Evolutionary conservation across 2,113 vertebrate genomes (phyloP).

Genomic region (Taxidea taxus): DNA sequence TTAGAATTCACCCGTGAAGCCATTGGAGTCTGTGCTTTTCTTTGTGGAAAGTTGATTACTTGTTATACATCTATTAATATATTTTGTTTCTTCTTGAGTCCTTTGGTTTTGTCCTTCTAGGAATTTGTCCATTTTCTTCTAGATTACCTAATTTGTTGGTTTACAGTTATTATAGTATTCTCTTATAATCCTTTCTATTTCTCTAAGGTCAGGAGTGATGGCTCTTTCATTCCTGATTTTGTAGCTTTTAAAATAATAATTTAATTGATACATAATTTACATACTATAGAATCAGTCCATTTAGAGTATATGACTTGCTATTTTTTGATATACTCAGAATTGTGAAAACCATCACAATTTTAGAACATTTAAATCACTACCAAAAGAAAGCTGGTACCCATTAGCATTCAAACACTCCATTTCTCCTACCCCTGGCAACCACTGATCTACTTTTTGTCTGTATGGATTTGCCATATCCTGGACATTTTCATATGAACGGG

Average conservation of each 20-base stretch:
- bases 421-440: not conserved
- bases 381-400: not conserved
- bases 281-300: not conserved
- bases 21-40: not conserved
- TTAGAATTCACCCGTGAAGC: not conserved
- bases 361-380: not conserved
- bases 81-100: not conserved
- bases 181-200: not conserved
- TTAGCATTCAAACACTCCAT: not conserved
- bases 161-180: not conserved
- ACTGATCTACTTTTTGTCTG: not conserved
- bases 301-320: not conserved
- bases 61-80: not conserved
- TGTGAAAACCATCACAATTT: not conserved
- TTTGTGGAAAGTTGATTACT: not conserved
- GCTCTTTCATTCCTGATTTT: not conserved
- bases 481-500: not conserved
- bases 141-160: slow-evolving; percentile 3
- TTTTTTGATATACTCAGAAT: not conserved
- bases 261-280: not conserved
- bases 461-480: not conserved
- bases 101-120: not conserved
- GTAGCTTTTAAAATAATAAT: not conserved
- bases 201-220: not conserved
- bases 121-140: not conserved